phyloP scores from a whole-genome alignment of 2,113 vertebrate species.

The Podarcis cretensis region DNA sequence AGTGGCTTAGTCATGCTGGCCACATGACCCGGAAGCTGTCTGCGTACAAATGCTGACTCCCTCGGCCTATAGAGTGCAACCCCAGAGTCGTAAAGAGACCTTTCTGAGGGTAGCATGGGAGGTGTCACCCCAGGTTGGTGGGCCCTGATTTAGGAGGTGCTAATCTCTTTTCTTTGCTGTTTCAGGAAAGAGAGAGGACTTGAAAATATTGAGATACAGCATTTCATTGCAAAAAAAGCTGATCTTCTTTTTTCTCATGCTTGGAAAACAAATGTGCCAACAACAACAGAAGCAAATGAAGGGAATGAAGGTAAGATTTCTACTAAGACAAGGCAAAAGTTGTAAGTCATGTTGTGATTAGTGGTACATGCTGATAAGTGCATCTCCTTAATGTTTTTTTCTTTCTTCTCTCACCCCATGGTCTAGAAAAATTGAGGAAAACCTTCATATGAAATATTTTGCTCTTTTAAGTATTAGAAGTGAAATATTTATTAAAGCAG shows the following conservation, averaged over 20 bases:
- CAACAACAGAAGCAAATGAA: conserved; percentile 76
- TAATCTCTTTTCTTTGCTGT: not conserved
- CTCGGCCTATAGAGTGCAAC: no score
- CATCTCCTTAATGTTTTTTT: not conserved
- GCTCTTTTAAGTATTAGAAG: not conserved
- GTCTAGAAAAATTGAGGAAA: not conserved
- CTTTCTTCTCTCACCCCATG: not conserved
- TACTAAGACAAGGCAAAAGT: not conserved
- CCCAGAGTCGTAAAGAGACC: no score
- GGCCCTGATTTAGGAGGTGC: not conserved
- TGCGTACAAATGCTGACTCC: no score
- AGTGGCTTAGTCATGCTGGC: no score
- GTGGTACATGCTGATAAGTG: not conserved
- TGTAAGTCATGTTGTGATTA: not conserved
- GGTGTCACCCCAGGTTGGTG: no score
- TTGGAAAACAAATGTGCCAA: conserved; percentile 83
- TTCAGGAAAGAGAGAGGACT: conserved; percentile 76
- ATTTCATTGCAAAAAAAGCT: conserved; percentile 94
- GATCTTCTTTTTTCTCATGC: conserved; percentile 91
- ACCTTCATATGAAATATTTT: not conserved
- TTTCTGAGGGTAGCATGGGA: no score
- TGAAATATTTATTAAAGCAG: not conserved
- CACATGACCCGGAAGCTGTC: no score
- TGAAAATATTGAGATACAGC: conserved; percentile 84
- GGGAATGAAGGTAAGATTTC: conserved; percentile 81